Conservation (phyloP, 2,888 invertebrate species). For the Synanthedon myopaeformis region DNA sequence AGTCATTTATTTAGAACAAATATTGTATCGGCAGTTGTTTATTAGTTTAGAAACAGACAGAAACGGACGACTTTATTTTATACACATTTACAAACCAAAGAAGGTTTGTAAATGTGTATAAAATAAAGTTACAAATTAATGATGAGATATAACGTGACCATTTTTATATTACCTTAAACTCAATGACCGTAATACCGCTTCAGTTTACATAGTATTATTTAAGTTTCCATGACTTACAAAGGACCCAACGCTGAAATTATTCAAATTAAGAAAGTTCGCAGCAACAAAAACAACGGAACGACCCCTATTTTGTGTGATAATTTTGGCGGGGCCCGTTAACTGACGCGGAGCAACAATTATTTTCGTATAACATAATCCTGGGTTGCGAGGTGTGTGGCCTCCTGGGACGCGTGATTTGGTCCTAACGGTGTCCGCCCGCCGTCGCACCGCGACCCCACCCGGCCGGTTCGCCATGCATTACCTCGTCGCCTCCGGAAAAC, state of each 20-base stretch:
- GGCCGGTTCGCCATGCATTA: slow-evolving; percentile 9
- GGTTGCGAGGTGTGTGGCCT: slow-evolving; percentile 43
- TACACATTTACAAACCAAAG: too few species aligned
- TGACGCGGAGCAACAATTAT: slow-evolving; percentile 53
- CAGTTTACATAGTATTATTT: slow-evolving; percentile 7
- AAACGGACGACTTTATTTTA: too few species aligned
- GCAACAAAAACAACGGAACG: slow-evolving; percentile 37
- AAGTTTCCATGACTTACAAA: slow-evolving; percentile 20
- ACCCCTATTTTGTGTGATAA: slow-evolving; percentile 48
- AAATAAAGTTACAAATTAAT: too few species aligned
- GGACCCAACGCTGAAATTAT: slow-evolving; percentile 36
- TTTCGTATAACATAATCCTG: slow-evolving; percentile 60
- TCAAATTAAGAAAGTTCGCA: slow-evolving; percentile 47
- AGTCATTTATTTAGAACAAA: too few species aligned
- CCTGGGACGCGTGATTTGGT: slow-evolving; percentile 40
- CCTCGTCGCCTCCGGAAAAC: slow-evolving; percentile 36
- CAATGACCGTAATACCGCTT: too few species aligned
- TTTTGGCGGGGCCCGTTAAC: slow-evolving; percentile 36
- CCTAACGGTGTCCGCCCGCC: slow-evolving; percentile 11
- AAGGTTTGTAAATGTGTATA: too few species aligned
- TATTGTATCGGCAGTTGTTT: too few species aligned
- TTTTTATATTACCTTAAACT: background rate
- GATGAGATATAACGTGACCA: background rate
- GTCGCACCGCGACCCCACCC: slow-evolving; percentile 10
- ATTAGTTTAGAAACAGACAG: too few species aligned